Evolutionary conservation across 2,888 invertebrate genomes (phyloP), one percentile per base, ranked within the genome.

Genomic region (Hirtodrosophila histrioides): DNA sequence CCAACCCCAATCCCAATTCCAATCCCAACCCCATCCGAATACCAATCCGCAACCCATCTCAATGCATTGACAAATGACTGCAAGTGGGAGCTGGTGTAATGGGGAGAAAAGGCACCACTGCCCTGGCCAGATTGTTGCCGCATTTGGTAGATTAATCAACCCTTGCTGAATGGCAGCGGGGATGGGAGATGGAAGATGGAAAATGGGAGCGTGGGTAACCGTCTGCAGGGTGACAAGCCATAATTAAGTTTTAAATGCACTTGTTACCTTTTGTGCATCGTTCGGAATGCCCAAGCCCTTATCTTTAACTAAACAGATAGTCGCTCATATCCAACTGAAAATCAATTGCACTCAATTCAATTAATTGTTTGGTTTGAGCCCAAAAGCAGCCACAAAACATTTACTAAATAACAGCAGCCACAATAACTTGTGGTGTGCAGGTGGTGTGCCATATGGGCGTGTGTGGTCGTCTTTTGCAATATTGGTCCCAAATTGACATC

Each of bases 61-160:
- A 12, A 29, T 48, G 51, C 61, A 44, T 48, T 62, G 73, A 62
- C 69, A 74, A 74, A 62, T 63, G 67, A 54, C 23, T 48, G 40
- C 4, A 23, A 35, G 33, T 9, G 41, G 9, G 35, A 50, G 35
- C 31, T 8, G 37, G 27, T 8, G 11, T 23, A 6, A n/a, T 9
- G 46, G 60, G 9, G 9, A 9, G 8, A 1, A 50, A 62, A 50
- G 43, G 44, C 63, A 71, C 43, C 55, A 69, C 64, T 69, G 65
- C 54, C 73, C 66, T 24, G 50, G 39, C 41, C 73, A 73, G 73
- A 74, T 74, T 74, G 66, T 53, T 51, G 66, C 44, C 64, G 69
- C 78, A 82, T 78, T 85, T 69, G 51, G 70, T 69, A 69, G 73
- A 85, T 85, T 79, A 86, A 86, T 86, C 86, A 81, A 83, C 86